Percentiles rank a stretch among this genome's conserved stretches.
phyloP scores from a whole-genome alignment of 1,140 invertebrate genomes.

The Stegodyphus dumicola region DNA sequence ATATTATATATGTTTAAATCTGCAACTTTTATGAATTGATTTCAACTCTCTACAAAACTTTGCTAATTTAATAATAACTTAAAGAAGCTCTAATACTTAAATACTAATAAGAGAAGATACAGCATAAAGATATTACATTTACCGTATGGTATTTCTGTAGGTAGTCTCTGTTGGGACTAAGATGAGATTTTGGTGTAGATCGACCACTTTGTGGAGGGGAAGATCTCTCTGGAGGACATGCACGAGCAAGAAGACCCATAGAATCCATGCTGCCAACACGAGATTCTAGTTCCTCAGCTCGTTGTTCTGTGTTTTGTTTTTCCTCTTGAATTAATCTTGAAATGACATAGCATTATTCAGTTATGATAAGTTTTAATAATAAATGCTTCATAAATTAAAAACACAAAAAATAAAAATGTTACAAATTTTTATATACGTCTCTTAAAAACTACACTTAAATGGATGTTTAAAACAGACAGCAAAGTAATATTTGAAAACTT shows the following conservation, averaged over 20 bases:
- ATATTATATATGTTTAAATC: no score
- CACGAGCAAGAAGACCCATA: conserved; percentile 84
- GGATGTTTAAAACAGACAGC: no score
- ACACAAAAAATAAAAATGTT: no score
- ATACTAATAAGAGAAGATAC: neutral
- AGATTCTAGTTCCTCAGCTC: conserved; percentile 97
- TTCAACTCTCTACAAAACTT: no score
- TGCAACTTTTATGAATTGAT: no score
- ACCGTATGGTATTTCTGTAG: conserved; percentile 87
- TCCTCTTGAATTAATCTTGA: conserved; percentile 92
- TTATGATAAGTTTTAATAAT: neutral
- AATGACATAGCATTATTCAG: neutral
- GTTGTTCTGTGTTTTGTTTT: conserved; percentile 93
- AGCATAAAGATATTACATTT: neutral
- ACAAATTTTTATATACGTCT: no score
- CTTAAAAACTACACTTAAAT: no score
- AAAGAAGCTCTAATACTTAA: no score
- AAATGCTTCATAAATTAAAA: no score
- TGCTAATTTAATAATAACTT: no score
- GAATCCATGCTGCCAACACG: conserved; percentile 94
- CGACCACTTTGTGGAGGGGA: conserved; percentile 83
- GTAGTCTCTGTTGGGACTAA: conserved; percentile 79
- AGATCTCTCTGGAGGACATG: conserved; percentile 73
- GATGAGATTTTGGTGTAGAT: conserved; percentile 81
- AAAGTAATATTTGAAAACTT: no score